These are phyloP conservation scores for Mungos mungo DNA, from an alignment of 2,113 vertebrate genomes.

Conservation along the genomic window DNA sequence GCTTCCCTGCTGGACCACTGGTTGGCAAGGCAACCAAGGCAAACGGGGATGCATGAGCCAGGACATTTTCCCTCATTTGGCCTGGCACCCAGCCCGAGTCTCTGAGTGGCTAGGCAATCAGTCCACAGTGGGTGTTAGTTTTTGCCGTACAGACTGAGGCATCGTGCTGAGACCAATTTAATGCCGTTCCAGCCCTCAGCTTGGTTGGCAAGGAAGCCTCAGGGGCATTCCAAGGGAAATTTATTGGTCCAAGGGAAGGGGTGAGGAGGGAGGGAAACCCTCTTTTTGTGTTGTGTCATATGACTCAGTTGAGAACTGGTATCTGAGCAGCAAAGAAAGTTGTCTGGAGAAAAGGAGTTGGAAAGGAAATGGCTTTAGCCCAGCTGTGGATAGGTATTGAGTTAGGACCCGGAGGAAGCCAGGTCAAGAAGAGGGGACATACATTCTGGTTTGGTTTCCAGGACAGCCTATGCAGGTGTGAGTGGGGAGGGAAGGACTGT, in stretches of 20 bases:
- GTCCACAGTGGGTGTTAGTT: neutral
- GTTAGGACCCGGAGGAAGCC: neutral
- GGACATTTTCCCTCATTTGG: neutral
- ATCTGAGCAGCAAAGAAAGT: slow-evolving; percentile 61
- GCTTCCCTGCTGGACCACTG: neutral
- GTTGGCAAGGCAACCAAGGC: neutral
- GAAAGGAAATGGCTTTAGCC: slow-evolving; percentile 19
- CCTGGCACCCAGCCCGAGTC: neutral
- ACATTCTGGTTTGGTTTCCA: slow-evolving; percentile 40
- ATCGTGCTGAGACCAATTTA: neutral
- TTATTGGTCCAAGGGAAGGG: slow-evolving; percentile 47
- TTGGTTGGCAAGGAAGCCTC: slow-evolving; percentile 41
- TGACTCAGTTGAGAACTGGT: slow-evolving; percentile 38
- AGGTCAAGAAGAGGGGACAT: neutral
- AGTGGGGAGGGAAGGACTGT: neutral
- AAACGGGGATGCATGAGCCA: accelerated
- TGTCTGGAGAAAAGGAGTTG: neutral
- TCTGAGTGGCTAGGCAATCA: neutral
- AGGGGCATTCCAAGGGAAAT: slow-evolving; percentile 51
- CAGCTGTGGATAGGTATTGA: slow-evolving; percentile 30
- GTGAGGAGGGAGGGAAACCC: neutral
- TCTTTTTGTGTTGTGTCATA: neutral
- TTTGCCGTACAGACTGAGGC: neutral
- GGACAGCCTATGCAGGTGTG: neutral
- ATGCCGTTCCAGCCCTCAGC: neutral